These are phyloP conservation scores for Pseudocheirus occidentalis DNA, from an alignment of 2,797 vertebrate species.

Conservation along the genomic window DNA sequence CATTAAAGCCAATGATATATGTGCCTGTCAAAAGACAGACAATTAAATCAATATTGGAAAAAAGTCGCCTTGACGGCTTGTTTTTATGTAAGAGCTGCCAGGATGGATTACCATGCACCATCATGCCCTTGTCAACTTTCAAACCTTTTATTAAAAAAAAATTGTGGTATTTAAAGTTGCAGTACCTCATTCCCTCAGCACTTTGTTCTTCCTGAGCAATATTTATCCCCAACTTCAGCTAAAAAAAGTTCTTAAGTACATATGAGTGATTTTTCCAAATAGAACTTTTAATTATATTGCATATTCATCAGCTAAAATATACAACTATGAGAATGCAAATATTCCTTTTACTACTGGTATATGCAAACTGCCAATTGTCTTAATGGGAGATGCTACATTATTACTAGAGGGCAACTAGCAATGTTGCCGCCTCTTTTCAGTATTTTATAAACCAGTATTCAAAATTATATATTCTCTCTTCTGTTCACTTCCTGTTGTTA, in stretches of 20 bases:
- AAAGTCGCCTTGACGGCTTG: constrained; percentile 94
- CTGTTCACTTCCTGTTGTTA: constrained; percentile 89
- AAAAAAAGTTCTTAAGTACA: constrained; percentile 76
- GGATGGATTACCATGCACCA: constrained; percentile 92
- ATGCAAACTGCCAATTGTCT: constrained; percentile 67
- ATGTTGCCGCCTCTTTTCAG: constrained; percentile 41
- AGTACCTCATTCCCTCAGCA: constrained; percentile 82
- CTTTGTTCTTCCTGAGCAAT: constrained; percentile 60
- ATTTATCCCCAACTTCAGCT: constrained; percentile 59
- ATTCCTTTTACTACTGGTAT: constrained; percentile 69
- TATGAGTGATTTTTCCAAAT: constrained; percentile 67
- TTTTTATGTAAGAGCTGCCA: constrained; percentile 94
- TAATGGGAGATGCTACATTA: constrained; percentile 48
- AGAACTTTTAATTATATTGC: constrained; percentile 75
- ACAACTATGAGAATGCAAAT: constrained; percentile 33
- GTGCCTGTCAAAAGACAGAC: constrained; percentile 96
- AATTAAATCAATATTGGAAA: constrained; percentile 96
- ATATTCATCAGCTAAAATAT: constrained; percentile 61
- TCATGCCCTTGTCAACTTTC: constrained; percentile 92
- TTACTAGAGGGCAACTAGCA: constrained; percentile 49
- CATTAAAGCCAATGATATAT: constrained; percentile 97
- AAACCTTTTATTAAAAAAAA: constrained; percentile 89
- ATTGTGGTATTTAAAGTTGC: constrained; percentile 85
- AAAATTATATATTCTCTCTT: constrained; percentile 89
- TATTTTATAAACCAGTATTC: constrained; percentile 69